phyloP scores from a whole-genome alignment of 2,797 vertebrate species.

The Esox lucius region DNA sequence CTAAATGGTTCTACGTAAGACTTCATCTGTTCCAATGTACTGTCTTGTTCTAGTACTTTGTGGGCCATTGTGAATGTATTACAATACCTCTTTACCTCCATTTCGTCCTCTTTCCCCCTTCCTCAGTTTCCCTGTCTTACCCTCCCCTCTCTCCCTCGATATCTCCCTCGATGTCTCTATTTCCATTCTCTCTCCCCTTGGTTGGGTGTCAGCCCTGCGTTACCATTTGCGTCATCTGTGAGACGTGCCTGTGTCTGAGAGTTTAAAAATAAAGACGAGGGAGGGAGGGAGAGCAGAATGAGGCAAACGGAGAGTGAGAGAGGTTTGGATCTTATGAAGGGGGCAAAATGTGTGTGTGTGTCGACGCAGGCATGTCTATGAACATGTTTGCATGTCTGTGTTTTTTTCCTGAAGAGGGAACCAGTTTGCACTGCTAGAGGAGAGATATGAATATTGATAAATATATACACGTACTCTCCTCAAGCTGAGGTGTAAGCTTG shows the following conservation, averaged over 20 bases:
- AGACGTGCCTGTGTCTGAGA: constrained; percentile 65
- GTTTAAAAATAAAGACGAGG: constrained; percentile 80
- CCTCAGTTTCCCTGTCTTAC: constrained; percentile 21
- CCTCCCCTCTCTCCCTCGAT: constrained; percentile 3
- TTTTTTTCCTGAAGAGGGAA: not conserved
- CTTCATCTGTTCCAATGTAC: not conserved
- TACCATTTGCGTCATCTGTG: constrained; percentile 74
- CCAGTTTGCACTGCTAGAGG: no score
- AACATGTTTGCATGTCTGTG: not conserved
- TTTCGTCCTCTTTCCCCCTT: not conserved
- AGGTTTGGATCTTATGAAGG: not conserved
- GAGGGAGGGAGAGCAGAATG: constrained; percentile 49
- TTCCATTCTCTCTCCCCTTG: constrained; percentile 19
- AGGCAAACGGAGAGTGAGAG: constrained; percentile 36
- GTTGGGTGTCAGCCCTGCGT: constrained; percentile 58
- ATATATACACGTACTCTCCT: no score
- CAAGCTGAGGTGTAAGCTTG: not conserved
- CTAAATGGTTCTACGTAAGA: not conserved
- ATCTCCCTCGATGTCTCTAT: not conserved
- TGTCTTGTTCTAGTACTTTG: not conserved
- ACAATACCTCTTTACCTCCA: not conserved
- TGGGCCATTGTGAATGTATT: not conserved
- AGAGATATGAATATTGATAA: no score
- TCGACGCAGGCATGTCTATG: not conserved
- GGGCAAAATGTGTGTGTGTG: constrained; percentile 1